Base-by-base conservation (phyloP, 2,797 vertebrate genomes). In the Apogon talboti region DNA sequence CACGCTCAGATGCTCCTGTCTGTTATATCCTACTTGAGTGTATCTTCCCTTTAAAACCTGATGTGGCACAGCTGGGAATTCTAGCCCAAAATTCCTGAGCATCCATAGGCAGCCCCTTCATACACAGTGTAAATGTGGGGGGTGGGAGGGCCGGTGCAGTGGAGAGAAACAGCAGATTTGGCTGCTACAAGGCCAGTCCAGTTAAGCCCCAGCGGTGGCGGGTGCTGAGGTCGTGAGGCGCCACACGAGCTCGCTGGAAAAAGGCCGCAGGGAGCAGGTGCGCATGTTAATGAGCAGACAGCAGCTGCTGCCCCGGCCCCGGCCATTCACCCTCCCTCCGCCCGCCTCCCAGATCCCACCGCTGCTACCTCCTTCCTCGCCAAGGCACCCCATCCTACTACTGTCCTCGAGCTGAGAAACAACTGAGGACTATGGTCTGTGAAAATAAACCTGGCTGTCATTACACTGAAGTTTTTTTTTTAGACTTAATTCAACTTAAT, bases 201-300 rank as follows among this genome's bases (percentile, higher is more conserved):
- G 82, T 63, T 71, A 76, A 81, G 87, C 71, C 81, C 64, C 78
- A 75, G 79, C 19, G 59, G 87, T 78, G 82, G 80, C 74, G 83
- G 87, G 81, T 84, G 85, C 85, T 78, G 84, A 82, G 87, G 88
- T 90, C 76, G 87, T 66, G 87, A 89, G 91, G 86, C 85, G 83
- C 88, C 79, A 87, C 85, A 88, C 84, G 79, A 89, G 82, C 84
- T 81, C 35, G 56, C 81, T 90, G 87, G 84, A 90, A 87, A 92
- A 90, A 84, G 85, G 91, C 91, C 80, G 79, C 77, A 54, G 85
- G 87, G 88, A 97, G 96, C 96, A 97, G 97, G 96, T 97, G 96
- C 89, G 92, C 94, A 96, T 95, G 90, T 91, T 96, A 96, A 96
- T 93, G 90, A 95, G 95, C 76, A 90, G 90, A 90, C 45, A 69